Base-by-base conservation (phyloP, 2,113 vertebrate species). In the Rhombomys opimus region DNA sequence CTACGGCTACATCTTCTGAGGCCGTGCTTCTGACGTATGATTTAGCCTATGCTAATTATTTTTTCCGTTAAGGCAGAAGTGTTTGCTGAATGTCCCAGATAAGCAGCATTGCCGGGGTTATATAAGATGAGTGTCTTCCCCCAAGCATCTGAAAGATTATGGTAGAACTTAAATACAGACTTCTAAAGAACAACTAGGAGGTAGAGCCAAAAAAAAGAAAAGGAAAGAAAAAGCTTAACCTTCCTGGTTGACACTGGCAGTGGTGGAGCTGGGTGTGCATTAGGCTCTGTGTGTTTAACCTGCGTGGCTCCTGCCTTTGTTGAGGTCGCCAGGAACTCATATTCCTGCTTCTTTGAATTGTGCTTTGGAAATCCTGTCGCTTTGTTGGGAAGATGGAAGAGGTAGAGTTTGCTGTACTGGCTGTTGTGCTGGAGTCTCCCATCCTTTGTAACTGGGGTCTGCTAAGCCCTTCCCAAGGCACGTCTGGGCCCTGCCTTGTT, bases 371-470 rank as follows among this genome's bases (percentile, higher is more conserved):
- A 52, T 82, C 89, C 12, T 12, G 2, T 5, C 57, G 50, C 70
- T 65, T 94, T 61, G n/a, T 84, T 85, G 59, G 41, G 57, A 94
- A 87, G 52, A 70, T 91, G 88, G 90, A 80, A 92, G 94, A 54
- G n/a, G 7, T n/a, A 0, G 38, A 17, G 7, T 78, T 65, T 89
- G 70, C 20, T 14, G 57, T 46, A 50, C 5, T 38, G 52, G 18
- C 1, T 72, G 23, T 73, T 65, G 32, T 15, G 25, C 57, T 35
- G 65, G 2, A 68, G 50, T 70, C 70, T 84, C 52, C 78, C 73
- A 17, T 23, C 70, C 75, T 81, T 63, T 85, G 0, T 72, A 5
- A 94, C 20, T 92, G 30, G 63, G 59, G 57, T 41, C 68, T 57
- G 9, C 8, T 22, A 13, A 80, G 32, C n/a, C 3, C 18, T 84